phyloP scores from a whole-genome alignment of 2,888 invertebrate genomes.

The Neocrepidodera transversa region DNA sequence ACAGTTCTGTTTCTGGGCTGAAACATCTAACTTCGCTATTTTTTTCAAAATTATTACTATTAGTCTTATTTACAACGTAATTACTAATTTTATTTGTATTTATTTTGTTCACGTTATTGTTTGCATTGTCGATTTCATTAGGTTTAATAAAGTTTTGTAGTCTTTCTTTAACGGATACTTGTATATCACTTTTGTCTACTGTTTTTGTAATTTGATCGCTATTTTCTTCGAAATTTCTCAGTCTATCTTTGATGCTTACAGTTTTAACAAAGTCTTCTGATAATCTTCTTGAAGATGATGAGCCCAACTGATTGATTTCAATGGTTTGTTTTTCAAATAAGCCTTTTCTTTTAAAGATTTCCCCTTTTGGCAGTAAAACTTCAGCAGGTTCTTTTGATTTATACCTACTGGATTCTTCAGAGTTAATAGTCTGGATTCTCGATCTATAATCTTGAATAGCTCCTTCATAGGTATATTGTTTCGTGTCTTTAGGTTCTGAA shows the following conservation, averaged over 20 bases:
- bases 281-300: conserved; percentile 61
- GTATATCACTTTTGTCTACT: conserved; percentile 45
- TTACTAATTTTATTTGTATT: conserved; percentile 49
- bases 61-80: conserved; percentile 48
- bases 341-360: conserved; percentile 81
- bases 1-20: conserved; percentile 66
- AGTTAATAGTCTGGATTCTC: conserved; percentile 67
- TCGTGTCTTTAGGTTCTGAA: conserved; percentile 61
- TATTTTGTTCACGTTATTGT: conserved; percentile 37
- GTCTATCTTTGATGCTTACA: conserved; percentile 75
- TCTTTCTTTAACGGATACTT: conserved; percentile 47
- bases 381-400: conserved; percentile 53
- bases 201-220: conserved; percentile 62
- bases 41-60: conserved; percentile 38
- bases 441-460: conserved; percentile 88
- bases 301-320: conserved; percentile 60
- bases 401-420: conserved; percentile 54
- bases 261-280: conserved; percentile 71
- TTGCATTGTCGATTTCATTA: conserved; percentile 39
- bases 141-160: conserved; percentile 46
- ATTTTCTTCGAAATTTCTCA: conserved; percentile 73
- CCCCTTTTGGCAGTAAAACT: conserved; percentile 73
- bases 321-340: conserved; percentile 70
- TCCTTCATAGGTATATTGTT: conserved; percentile 85
- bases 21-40: conserved; percentile 58